Conservation (phyloP, 2,797 vertebrate genomes). For the Acanthurus lineatus region DNA sequence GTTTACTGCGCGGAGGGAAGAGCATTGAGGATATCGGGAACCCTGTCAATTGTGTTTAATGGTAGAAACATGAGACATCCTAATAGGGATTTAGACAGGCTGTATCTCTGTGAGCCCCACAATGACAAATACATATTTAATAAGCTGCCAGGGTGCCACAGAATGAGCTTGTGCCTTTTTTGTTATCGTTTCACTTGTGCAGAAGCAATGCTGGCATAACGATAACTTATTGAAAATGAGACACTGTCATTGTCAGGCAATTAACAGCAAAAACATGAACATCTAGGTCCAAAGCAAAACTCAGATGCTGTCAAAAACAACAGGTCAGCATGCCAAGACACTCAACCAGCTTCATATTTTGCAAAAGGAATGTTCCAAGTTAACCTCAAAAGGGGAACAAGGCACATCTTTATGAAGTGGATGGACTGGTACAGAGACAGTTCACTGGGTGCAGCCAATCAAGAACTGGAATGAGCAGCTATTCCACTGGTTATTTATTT, state of each 20-base stretch:
- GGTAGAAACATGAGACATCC: conserved; percentile 25
- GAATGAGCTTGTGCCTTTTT: conserved; percentile 72
- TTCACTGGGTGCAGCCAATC: background rate
- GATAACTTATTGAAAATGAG: conserved; percentile 51
- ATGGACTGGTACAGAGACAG: conserved; percentile 52
- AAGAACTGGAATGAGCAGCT: conserved; percentile 9
- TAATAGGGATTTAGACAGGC: conserved; percentile 12
- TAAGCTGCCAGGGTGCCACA: conserved; percentile 59
- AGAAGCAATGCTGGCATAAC: conserved; percentile 68
- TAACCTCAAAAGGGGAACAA: conserved; percentile 50
- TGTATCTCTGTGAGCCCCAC: background rate
- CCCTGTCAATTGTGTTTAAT: conserved; percentile 13
- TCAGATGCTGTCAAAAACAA: conserved; percentile 55
- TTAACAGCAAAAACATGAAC: conserved; percentile 50
- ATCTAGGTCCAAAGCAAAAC: conserved; percentile 50
- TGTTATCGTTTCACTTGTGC: conserved; percentile 48
- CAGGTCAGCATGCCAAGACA: conserved; percentile 83
- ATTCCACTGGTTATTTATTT: background rate
- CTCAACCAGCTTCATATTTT: conserved; percentile 85
- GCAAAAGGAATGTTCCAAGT: conserved; percentile 34
- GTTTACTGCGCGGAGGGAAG: conserved; percentile 8
- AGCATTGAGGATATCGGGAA: conserved; percentile 15
- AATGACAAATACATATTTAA: conserved; percentile 40
- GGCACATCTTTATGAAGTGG: conserved; percentile 19
- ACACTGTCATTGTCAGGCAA: conserved; percentile 50